phyloP scores from a whole-genome alignment of 2,797 vertebrate genomes.

The Arctocebus calabarensis region DNA sequence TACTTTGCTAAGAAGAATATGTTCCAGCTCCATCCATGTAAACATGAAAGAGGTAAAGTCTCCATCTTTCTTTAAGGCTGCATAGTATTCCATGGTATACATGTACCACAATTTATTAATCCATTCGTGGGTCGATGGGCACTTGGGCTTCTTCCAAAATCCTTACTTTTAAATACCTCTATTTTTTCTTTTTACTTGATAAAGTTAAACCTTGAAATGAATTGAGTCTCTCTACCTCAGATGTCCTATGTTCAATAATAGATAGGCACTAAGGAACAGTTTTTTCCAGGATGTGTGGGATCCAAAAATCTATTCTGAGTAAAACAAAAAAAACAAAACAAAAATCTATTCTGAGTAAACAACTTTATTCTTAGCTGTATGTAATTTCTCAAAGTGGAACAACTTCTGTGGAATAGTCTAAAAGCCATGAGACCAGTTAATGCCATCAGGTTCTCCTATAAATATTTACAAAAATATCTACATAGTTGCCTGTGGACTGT shows the following conservation, averaged over 20 bases:
- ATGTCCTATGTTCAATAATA: constrained; percentile 69
- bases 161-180: constrained; percentile 11
- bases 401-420: constrained; percentile 44
- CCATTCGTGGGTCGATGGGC: no score
- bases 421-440: constrained; percentile 14
- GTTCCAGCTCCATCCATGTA: no score
- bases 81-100: no score
- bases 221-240: constrained; percentile 4
- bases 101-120: no score
- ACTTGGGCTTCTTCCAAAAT: not conserved
- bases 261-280: constrained; percentile 34
- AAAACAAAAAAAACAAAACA: not conserved
- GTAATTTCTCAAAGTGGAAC: constrained; percentile 62
- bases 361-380: constrained; percentile 72
- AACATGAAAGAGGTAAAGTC: no score
- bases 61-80: no score
- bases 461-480: constrained; percentile 8
- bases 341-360: constrained; percentile 71
- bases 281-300: constrained; percentile 61
- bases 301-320: constrained; percentile 69
- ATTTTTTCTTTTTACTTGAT: not conserved
- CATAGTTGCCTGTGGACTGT: constrained; percentile 10
- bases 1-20: no score
- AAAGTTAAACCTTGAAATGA: constrained; percentile 60
- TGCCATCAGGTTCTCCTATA: constrained; percentile 17